A percentile compares a stretch with the other conserved stretches of the same genome.
Evolutionary conservation across 2,113 vertebrate species (phyloP).

Genomic region (Atlantisia rogersi): DNA sequence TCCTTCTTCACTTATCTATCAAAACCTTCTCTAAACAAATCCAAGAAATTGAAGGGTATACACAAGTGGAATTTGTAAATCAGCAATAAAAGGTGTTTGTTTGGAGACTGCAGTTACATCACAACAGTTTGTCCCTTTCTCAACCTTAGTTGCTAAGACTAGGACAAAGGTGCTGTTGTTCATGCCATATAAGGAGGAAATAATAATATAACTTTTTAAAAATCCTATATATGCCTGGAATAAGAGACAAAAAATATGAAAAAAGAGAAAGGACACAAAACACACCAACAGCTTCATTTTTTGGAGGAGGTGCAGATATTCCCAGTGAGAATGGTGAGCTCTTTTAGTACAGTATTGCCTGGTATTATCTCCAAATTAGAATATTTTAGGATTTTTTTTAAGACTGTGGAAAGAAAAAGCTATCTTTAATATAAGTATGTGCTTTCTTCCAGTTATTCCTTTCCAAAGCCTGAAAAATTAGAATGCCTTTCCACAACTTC

Average conservation of each 20-base stretch:
- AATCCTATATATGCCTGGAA: background rate
- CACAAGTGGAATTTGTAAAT: background rate
- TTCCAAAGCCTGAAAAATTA: background rate
- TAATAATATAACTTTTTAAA: background rate
- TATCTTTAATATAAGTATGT: background rate
- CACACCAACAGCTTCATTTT: background rate
- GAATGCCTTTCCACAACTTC: background rate
- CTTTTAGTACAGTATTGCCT: fast-evolving
- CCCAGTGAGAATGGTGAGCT: background rate
- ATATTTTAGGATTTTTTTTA: background rate
- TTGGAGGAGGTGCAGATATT: background rate
- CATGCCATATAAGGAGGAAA: background rate
- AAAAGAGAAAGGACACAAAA: background rate
- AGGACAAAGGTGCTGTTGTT: background rate
- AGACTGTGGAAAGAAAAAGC: background rate
- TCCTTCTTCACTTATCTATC: background rate
- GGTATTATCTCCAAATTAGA: background rate
- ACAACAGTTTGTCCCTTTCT: background rate
- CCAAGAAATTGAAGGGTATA: background rate
- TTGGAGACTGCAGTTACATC: background rate
- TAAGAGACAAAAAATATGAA: background rate
- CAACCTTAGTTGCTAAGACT: background rate
- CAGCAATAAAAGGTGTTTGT: background rate
- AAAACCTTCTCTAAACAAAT: background rate
- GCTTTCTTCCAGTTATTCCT: background rate